Evolutionary conservation across 92 coral and sea anemone species (phyloP).

Genomic region (Phenganax marumi): DNA sequence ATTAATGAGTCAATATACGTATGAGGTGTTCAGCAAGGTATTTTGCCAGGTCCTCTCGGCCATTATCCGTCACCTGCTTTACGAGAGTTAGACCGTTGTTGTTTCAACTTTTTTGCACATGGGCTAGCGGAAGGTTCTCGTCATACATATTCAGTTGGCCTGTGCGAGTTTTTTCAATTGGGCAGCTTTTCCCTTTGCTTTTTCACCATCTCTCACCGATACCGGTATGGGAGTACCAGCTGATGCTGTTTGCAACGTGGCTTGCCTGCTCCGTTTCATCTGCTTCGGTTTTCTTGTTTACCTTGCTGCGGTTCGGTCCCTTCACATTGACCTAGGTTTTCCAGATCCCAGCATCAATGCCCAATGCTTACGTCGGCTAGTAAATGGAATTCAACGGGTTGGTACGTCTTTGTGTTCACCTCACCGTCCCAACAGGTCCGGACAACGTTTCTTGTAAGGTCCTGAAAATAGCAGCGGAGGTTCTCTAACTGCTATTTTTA

Average conservation of each 20-base stretch:
- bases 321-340: not conserved
- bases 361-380: not conserved
- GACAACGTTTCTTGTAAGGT: too few relatives aligned
- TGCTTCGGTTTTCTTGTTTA: not conserved
- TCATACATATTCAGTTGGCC: not conserved
- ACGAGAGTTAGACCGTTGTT: too few relatives aligned
- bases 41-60: too few relatives aligned
- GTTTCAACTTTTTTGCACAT: too few relatives aligned
- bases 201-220: not conserved
- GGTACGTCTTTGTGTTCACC: not conserved
- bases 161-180: not conserved
- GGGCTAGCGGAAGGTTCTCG: too few relatives aligned
- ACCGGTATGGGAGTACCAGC: not conserved
- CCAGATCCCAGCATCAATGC: not conserved
- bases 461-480: too few relatives aligned
- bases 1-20: too few relatives aligned
- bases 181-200: not conserved
- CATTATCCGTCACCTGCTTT: too few relatives aligned
- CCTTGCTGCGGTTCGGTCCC: not conserved
- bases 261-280: not conserved
- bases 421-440: not conserved
- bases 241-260: not conserved
- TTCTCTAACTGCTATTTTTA: too few relatives aligned
- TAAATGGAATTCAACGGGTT: too few relatives aligned
- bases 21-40: too few relatives aligned